Evolutionary conservation across 1,140 invertebrate species (phyloP).

Genomic region (Procambarus clarkii): DNA sequence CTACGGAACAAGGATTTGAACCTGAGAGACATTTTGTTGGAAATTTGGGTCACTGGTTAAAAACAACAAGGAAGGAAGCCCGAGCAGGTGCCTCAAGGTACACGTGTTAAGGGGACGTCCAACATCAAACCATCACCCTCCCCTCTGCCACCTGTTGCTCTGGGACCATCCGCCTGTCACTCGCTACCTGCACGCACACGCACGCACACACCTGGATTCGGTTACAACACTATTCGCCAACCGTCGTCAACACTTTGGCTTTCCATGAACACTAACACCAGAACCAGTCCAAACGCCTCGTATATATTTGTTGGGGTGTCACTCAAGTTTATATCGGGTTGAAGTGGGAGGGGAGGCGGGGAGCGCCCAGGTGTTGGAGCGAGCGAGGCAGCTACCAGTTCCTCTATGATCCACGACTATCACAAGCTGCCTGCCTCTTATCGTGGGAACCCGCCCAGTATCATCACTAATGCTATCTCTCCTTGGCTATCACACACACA

Average conservation of each 20-base stretch:
- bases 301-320: too few relatives aligned
- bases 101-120: neutral
- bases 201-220: neutral
- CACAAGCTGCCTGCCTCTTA: neutral
- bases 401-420: neutral
- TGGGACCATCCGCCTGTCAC: neutral
- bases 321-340: too few relatives aligned
- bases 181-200: neutral
- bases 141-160: neutral
- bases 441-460: neutral
- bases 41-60: neutral
- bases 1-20: constrained; percentile 72
- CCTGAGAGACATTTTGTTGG: constrained; percentile 69
- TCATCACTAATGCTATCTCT: neutral
- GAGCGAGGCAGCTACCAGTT: neutral
- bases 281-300: too few relatives aligned
- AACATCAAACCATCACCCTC: neutral
- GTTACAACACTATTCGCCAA: too few relatives aligned
- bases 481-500: neutral
- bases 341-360: neutral
- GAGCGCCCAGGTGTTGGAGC: neutral
- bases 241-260: too few relatives aligned
- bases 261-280: too few relatives aligned
- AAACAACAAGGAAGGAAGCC: neutral
- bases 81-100: neutral